Conservation (phyloP, 1,140 invertebrate genomes). For the Camponotus floridanus region DNA sequence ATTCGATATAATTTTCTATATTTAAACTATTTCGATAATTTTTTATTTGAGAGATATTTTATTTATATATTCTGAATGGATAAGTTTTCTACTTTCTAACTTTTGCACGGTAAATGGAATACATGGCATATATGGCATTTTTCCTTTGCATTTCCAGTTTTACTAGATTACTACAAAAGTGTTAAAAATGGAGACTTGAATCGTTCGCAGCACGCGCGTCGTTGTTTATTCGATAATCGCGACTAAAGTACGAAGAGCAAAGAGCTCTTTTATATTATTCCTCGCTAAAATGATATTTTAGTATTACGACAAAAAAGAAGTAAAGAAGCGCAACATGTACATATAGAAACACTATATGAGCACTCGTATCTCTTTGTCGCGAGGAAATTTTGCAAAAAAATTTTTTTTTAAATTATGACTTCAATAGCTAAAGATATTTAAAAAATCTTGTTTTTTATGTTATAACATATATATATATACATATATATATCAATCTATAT, state of each 20-base stretch:
- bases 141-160: slow-evolving; percentile 13
- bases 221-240: slow-evolving; percentile 65
- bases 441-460: slow-evolving; percentile 33
- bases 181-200: slow-evolving; percentile 40
- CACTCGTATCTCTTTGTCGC: slow-evolving; percentile 53
- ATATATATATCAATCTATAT: slow-evolving; percentile 29
- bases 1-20: background rate
- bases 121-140: slow-evolving; percentile 25
- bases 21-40: slow-evolving; percentile 14
- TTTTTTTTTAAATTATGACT: slow-evolving; percentile 8
- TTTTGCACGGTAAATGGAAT: background rate
- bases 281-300: slow-evolving; percentile 72
- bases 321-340: slow-evolving; percentile 43
- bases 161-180: slow-evolving; percentile 25
- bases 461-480: slow-evolving; percentile 15
- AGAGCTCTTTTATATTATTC: slow-evolving; percentile 66
- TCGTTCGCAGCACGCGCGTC: slow-evolving; percentile 62
- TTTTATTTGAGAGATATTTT: slow-evolving; percentile 32
- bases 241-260: slow-evolving; percentile 39
- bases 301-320: slow-evolving; percentile 61
- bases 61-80: slow-evolving; percentile 5
- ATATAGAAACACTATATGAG: slow-evolving; percentile 42
- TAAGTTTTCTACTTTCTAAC: background rate
- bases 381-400: slow-evolving; percentile 17
- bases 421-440: slow-evolving; percentile 2